Base-by-base conservation (phyloP, 2,888 invertebrate species). In the Ophion ellenae region DNA sequence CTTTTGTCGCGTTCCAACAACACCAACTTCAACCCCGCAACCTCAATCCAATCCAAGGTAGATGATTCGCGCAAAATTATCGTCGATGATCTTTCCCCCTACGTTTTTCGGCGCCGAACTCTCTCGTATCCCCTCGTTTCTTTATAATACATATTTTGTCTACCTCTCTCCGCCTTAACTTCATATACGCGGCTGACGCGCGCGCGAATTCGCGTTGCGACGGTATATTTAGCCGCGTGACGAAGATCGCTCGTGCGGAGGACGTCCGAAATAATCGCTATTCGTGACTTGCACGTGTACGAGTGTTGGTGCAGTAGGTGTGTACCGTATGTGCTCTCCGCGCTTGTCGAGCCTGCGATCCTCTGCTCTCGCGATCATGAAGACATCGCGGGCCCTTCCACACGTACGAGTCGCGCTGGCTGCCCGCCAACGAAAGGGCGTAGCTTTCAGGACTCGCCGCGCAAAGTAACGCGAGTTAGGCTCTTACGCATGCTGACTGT, bases 151-250 rank as follows among this genome's bases (percentile, higher is more conserved):
- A 57, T 59, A 64, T 67, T 67, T 63, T 67, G 40, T 74, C 63
- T 66, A 66, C 69, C 67, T 17, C 83, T 71, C 64, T 69, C 67
- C 66, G 73, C 83, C 47, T 77, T 83, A 81, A 85, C 74, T 66
- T 77, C 73, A 79, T 76, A 69, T 83, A 82, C 73, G 66, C 73
- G 71, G 24, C 61, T 67, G 73, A 71, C 69, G 63, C 81, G 71
- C 59, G 57, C 74, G 40, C 70, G 75, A 78, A 83, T 84, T 67
- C 77, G 82, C 84, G 82, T 80, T 81, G 88, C 84, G 86, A 70
- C 84, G 89, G 89, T 91, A 91, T 91, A 91, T 91, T 91, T 91
- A 91, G 90, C 87, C 77, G 83, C 84, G 88, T 88, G 87, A 90
- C 90, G 86, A 85, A 88, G 88, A 89, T 89, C 87, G 89, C 84